Conservation (phyloP, 2,888 invertebrate species). For the Ceriagrion tenellum region DNA sequence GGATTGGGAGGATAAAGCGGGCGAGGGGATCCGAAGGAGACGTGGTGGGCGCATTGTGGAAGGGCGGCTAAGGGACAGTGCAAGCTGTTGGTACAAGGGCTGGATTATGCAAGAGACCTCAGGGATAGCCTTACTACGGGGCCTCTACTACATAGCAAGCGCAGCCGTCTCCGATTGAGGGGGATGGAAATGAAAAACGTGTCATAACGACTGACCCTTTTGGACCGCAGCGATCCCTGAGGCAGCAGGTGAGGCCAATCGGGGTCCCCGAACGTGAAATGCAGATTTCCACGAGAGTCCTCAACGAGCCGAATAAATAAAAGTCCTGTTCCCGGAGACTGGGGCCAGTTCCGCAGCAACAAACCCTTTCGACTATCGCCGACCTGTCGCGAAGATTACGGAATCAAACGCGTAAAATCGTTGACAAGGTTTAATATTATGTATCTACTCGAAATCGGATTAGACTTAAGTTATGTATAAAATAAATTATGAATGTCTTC, state of each 20-base stretch:
- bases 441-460: no score
- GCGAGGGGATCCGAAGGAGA: neutral
- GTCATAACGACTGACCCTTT: neutral
- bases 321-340: no score
- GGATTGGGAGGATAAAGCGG: neutral
- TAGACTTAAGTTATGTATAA: no score
- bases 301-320: neutral
- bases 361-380: no score
- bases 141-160: neutral
- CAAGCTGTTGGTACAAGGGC: neutral
- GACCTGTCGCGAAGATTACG: no score
- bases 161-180: neutral
- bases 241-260: neutral
- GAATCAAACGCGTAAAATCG: no score
- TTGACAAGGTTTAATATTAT: no score
- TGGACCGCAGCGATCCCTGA: neutral
- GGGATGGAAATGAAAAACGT: neutral
- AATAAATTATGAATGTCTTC: no score
- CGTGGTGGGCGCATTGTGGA: neutral
- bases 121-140: neutral
- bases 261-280: neutral
- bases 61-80: neutral
- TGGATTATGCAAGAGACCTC: neutral
- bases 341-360: no score
- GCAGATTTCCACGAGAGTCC: neutral